These are phyloP conservation scores for Spinibarbus caldwelli DNA, from an alignment of 2,797 vertebrate species.

Conservation along the genomic window DNA sequence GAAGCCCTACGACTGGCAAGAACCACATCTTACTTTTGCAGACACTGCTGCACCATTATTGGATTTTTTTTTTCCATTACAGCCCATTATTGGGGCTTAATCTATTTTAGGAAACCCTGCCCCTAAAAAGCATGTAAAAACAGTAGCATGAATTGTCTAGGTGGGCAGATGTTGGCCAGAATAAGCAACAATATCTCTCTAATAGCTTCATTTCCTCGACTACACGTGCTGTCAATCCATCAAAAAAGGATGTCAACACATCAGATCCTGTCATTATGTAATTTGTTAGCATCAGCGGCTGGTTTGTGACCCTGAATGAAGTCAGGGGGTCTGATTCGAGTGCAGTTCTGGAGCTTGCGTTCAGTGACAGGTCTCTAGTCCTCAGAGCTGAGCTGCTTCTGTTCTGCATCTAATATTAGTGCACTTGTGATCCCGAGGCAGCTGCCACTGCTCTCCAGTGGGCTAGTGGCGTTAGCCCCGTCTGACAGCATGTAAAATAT, in stretches of 20 bases:
- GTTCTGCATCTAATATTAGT: slow-evolving; percentile 64
- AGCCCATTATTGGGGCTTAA: not conserved
- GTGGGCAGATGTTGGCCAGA: not conserved
- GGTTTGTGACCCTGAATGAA: slow-evolving; percentile 45
- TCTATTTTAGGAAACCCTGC: not conserved
- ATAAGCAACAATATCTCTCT: not conserved
- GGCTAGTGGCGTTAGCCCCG: slow-evolving; percentile 55
- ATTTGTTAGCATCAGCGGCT: slow-evolving; percentile 27
- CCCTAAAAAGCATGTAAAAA: not conserved
- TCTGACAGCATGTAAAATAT: slow-evolving; percentile 78
- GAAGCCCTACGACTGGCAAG: slow-evolving; percentile 1
- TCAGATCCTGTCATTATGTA: slow-evolving; percentile 15
- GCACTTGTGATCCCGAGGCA: slow-evolving; percentile 61
- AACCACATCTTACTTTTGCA: not conserved
- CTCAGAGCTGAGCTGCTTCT: slow-evolving; percentile 39
- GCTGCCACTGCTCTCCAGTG: slow-evolving; percentile 50
- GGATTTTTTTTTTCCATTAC: not conserved
- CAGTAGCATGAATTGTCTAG: not conserved
- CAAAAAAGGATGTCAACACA: slow-evolving; percentile 14
- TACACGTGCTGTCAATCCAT: slow-evolving; percentile 39
- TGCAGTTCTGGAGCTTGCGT: not conserved
- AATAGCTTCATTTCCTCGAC: slow-evolving; percentile 16
- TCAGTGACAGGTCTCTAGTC: slow-evolving; percentile 36
- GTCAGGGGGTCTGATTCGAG: slow-evolving; percentile 43
- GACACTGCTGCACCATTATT: not conserved